Conservation (phyloP, 2,113 vertebrate species). For the Alligator mississippiensis region DNA sequence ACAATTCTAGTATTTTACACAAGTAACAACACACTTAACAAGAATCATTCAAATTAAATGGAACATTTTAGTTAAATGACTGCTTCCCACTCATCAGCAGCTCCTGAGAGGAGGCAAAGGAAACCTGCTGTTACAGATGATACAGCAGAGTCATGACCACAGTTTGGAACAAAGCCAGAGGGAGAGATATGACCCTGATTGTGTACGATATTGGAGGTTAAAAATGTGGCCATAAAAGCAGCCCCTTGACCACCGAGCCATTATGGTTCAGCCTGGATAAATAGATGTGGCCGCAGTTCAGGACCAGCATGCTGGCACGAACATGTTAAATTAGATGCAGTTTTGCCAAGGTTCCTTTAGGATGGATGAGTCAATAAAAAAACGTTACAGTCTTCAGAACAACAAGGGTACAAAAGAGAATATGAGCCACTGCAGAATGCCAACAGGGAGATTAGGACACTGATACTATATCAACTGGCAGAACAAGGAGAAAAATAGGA, state of each 20-base stretch:
- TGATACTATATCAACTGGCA: rapidly evolving
- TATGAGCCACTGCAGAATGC: rapidly evolving
- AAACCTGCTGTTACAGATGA: background rate
- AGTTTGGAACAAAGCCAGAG: background rate
- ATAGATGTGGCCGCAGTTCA: background rate
- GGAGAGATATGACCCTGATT: background rate
- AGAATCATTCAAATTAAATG: background rate
- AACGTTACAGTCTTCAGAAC: background rate
- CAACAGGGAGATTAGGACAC: background rate
- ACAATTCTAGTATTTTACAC: background rate
- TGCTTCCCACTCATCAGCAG: background rate
- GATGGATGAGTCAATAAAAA: background rate
- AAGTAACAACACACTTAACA: background rate
- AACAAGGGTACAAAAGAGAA: background rate
- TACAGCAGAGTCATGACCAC: background rate
- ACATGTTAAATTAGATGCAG: background rate
- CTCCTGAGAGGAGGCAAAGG: background rate
- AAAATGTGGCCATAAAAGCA: background rate
- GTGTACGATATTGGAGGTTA: background rate
- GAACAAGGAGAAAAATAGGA: rapidly evolving
- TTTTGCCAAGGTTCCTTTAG: background rate
- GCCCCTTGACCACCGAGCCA: background rate
- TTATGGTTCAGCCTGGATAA: background rate
- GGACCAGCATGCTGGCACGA: background rate
- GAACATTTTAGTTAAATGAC: background rate